Percentiles rank a stretch among this genome's conserved stretches.
Conservation (phyloP, 2,113 vertebrate species). For the Alexandromys fortis region DNA sequence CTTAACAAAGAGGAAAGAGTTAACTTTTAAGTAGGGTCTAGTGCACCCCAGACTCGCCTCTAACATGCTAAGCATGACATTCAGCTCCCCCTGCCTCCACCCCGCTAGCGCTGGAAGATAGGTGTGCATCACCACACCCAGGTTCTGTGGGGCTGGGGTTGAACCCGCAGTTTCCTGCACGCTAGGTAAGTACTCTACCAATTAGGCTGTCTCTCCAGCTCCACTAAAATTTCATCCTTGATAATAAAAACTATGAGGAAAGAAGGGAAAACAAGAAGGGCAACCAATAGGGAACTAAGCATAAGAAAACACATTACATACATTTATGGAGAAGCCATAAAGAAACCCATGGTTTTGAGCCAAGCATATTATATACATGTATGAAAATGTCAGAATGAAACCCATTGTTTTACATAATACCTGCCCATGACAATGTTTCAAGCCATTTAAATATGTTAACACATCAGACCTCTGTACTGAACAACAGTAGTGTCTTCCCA, state of each 20-base stretch:
- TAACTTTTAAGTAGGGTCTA: background rate
- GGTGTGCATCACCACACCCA: background rate
- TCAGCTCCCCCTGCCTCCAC: background rate
- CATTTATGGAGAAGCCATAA: background rate
- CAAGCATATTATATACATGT: background rate
- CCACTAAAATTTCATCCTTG: background rate
- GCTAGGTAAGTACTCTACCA: background rate
- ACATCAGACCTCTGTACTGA: background rate
- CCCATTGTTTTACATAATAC: background rate
- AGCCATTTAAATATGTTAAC: background rate
- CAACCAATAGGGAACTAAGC: background rate
- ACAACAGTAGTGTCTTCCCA: background rate
- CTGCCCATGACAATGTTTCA: background rate
- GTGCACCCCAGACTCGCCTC: background rate
- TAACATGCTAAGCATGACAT: background rate
- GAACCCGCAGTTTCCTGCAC: background rate
- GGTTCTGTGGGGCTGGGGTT: background rate
- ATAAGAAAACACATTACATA: background rate
- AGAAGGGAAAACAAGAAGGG: too few species aligned
- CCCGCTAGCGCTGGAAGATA: background rate
- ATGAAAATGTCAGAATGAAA: background rate
- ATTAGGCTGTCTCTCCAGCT: background rate
- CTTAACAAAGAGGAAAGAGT: background rate
- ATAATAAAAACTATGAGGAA: constrained; percentile 8
- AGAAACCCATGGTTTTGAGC: background rate